Base-by-base conservation (phyloP, 2,888 invertebrate species). In the Mantis religiosa region DNA sequence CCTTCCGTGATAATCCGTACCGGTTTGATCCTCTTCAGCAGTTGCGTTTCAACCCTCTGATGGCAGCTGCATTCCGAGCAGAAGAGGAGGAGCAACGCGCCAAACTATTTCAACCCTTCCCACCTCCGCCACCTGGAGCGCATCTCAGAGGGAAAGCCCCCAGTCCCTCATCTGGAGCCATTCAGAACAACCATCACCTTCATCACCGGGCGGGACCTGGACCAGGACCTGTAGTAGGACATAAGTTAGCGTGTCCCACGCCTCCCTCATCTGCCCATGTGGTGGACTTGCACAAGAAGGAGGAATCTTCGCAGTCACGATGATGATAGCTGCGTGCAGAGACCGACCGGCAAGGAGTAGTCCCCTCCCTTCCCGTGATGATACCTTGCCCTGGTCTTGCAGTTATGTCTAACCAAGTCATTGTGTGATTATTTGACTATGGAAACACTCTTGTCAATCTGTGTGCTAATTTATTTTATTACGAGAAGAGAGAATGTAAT, bases 21-120 rank as follows among this genome's bases (percentile, higher is more conserved):
- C 95, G 96, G 88, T 95, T 95, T 92, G 96, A 96, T 92, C 96
- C 96, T 83, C 94, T 97, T 90, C 93, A 93, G 89, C 93, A 93
- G 89, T 94, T 96, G 93, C 95, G 97, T 89, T 97, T 97, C 93
- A 97, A 97, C 92, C 97, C 97, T 28, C 94, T 97, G 71, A 95
- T 97, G 94, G 97, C 97, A 91, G 97, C 96, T 25, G 90, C 89
- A 25, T 95, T 96, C 92, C 94, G 97, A 89, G 96, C 96, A 85
- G 97, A 97, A 92, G 97, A 94, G 88, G 97, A 94, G 89, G 92
- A 92, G 89, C 96, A 97, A 92, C 95, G 97, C 90, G 96, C 96
- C 83, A 97, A 97, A 93, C 95, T 97, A 92, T 95, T 96, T 92
- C 95, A 93, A 92, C 92, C 95, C 91, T 94, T 95, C 91, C 95